A percentile compares a stretch with the other conserved stretches of the same genome.
These are phyloP conservation scores for Rhagoletis pomonella DNA, from an alignment of 1,140 invertebrate species.

Conservation along the genomic window DNA sequence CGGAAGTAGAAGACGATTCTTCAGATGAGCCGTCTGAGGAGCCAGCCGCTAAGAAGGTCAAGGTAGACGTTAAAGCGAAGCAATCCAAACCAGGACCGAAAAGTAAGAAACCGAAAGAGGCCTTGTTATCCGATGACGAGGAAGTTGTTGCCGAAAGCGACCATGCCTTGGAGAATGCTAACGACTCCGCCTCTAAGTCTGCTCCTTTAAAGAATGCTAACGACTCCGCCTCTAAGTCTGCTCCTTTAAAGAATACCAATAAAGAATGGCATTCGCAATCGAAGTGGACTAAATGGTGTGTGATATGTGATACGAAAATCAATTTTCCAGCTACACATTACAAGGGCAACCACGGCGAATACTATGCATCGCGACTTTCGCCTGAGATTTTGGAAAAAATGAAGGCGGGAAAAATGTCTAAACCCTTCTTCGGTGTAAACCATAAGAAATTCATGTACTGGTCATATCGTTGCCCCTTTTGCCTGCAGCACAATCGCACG, in stretches of 20 bases:
- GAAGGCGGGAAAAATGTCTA: constrained; percentile 53
- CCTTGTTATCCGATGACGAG: constrained; percentile 11
- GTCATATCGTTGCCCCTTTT: constrained; percentile 64
- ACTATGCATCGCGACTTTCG: constrained; percentile 76
- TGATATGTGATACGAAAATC: constrained; percentile 76
- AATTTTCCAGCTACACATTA: constrained; percentile 78
- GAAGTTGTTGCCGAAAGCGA: neutral
- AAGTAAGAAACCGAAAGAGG: constrained; percentile 18
- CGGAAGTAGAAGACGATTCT: constrained; percentile 25
- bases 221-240: neutral
- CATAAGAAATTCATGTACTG: neutral
- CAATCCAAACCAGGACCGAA: neutral
- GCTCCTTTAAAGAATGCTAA: neutral
- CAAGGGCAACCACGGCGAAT: constrained; percentile 77
- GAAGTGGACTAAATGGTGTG: constrained; percentile 65
- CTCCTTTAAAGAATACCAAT: constrained; percentile 55
- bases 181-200: neutral
- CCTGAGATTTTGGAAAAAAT: constrained; percentile 61
- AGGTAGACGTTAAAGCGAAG: neutral
- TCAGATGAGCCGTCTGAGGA: constrained; percentile 43
- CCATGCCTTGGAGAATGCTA: neutral
- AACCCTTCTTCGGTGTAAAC: constrained; percentile 52
- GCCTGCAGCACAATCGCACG: constrained; percentile 46
- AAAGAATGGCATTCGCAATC: constrained; percentile 56
- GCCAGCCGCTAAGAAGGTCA: constrained; percentile 56